These are phyloP conservation scores for Blastobasis lacticolella DNA, from an alignment of 2,888 invertebrate species.

Conservation along the genomic window DNA sequence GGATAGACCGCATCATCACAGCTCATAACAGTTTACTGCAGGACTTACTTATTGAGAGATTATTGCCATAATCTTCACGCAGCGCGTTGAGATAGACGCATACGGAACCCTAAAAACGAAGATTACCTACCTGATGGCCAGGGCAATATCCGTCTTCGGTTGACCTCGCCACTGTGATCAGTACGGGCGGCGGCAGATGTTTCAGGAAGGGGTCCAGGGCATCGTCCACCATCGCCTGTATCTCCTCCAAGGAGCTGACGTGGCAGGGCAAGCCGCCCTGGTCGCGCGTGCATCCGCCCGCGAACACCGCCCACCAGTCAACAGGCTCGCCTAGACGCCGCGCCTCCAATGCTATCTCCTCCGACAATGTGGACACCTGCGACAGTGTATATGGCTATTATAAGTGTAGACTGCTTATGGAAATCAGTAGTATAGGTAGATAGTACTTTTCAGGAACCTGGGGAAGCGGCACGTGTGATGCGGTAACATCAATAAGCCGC, in stretches of 20 bases:
- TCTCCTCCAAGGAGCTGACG: conserved; percentile 80
- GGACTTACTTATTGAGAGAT: no score
- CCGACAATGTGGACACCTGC: conserved; percentile 65
- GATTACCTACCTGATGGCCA: conserved; percentile 71
- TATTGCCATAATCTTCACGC: no score
- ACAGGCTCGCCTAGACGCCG: conserved; percentile 77
- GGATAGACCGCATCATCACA: no score
- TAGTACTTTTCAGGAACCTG: no score
- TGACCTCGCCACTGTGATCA: conserved; percentile 88
- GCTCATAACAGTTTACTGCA: no score
- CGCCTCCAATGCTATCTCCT: conserved; percentile 55
- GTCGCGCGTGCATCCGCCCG: conserved; percentile 92
- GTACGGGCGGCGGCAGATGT: conserved; percentile 72
- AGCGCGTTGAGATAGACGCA: no score
- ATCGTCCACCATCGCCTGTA: conserved; percentile 74
- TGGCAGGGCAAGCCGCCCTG: conserved; percentile 90
- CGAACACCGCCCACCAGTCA: conserved; percentile 87
- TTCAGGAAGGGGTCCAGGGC: conserved; percentile 76
- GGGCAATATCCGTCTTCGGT: conserved; percentile 94
- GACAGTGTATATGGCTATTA: neutral
- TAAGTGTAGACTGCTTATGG: no score
- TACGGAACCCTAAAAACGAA: neutral
- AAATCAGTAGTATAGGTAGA: no score
- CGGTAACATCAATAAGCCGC: no score
- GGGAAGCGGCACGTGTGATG: no score